These are phyloP conservation scores for Brachirus orientalis DNA, from an alignment of 2,113 vertebrate species.

Conservation along the genomic window DNA sequence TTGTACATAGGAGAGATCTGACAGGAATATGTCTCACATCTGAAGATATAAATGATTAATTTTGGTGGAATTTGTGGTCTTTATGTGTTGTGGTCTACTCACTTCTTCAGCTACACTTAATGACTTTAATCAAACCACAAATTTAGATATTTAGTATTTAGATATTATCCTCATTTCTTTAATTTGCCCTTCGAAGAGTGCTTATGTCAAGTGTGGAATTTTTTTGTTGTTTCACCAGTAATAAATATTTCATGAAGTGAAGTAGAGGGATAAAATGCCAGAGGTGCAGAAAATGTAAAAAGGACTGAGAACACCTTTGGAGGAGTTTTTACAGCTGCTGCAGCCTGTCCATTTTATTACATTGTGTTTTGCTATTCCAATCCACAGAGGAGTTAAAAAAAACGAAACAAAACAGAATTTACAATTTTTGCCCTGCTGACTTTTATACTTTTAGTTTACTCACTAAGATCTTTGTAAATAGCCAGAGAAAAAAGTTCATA, in stretches of 20 bases:
- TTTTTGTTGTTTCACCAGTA: conserved; percentile 20
- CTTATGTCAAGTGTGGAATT: conserved; percentile 3
- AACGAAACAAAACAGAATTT: background rate
- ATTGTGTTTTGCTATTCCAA: background rate
- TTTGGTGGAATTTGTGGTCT: background rate
- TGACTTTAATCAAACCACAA: too few species aligned
- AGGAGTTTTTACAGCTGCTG: background rate
- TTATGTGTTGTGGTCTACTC: too few species aligned
- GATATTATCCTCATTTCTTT: too few species aligned
- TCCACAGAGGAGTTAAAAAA: background rate
- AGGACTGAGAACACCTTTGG: conserved; percentile 5
- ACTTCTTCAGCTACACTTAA: too few species aligned
- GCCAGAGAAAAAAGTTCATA: too few species aligned
- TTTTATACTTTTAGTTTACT: too few species aligned
- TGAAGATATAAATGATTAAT: background rate
- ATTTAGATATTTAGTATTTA: too few species aligned
- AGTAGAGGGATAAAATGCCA: background rate
- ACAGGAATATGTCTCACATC: background rate
- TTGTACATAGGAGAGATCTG: background rate
- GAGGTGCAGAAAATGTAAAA: conserved; percentile 19
- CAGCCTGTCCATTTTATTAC: background rate
- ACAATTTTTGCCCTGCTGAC: background rate
- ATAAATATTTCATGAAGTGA: conserved; percentile 35
- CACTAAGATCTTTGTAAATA: too few species aligned
- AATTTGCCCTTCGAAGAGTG: too few species aligned